A percentile compares a stretch with the other conserved stretches of the same genome.
These are phyloP conservation scores for Amiota minor DNA, from an alignment of 2,888 invertebrate genomes.

Conservation along the genomic window DNA sequence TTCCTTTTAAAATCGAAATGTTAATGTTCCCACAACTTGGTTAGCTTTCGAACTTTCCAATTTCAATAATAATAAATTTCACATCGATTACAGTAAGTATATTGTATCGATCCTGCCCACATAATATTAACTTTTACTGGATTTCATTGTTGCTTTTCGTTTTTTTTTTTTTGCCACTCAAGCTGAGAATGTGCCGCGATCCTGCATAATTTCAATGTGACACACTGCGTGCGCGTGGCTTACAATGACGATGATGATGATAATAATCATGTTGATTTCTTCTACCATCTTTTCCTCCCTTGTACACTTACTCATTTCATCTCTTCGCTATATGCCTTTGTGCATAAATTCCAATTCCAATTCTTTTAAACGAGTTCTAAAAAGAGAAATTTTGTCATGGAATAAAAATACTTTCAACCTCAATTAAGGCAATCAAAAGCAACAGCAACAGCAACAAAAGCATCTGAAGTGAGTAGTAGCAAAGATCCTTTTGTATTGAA, in stretches of 20 bases:
- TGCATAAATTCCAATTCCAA: constrained; percentile 29
- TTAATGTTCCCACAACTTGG: no score
- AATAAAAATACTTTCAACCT: constrained; percentile 44
- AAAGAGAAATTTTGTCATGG: constrained; percentile 25
- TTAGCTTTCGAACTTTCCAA: no score
- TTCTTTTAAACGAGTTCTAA: constrained; percentile 18
- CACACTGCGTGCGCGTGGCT: constrained; percentile 46
- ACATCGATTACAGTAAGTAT: constrained; percentile 20
- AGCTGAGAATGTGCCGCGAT: constrained; percentile 33
- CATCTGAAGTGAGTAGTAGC: neutral
- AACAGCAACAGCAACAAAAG: neutral
- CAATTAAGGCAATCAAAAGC: constrained; percentile 60
- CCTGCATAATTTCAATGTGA: constrained; percentile 54
- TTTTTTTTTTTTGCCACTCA: constrained; percentile 7
- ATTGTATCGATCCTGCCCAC: constrained; percentile 60
- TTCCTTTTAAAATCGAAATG: no score
- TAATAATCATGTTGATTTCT: no score
- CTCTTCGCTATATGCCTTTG: constrained; percentile 41
- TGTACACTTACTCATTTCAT: no score
- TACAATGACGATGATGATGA: no score
- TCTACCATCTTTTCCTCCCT: no score
- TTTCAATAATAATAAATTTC: constrained; percentile 22
- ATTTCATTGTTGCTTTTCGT: neutral
- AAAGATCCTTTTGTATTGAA: constrained; percentile 29
- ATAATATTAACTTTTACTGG: constrained; percentile 39